Evolutionary conservation across 2,888 invertebrate species (phyloP).

Genomic region (Piscicola geometra): DNA sequence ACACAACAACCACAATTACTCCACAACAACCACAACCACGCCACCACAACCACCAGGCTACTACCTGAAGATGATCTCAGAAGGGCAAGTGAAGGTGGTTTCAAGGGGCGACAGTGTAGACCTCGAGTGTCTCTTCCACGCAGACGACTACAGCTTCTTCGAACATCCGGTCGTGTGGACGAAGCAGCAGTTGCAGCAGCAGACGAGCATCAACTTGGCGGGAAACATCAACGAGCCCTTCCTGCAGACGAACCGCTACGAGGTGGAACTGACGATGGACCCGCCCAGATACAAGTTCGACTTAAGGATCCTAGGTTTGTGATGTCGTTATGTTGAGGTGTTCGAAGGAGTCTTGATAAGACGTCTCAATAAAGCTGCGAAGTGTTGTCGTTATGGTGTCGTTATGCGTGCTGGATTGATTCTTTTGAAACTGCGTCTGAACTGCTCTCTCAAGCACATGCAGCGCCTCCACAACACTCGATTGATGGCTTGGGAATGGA

Average conservation of each 20-base stretch:
- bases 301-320: constrained; percentile 26
- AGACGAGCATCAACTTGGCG: constrained; percentile 18
- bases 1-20: background rate
- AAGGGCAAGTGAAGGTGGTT: constrained; percentile 38
- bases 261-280: constrained; percentile 1
- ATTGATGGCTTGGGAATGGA: no score
- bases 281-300: constrained; percentile 25
- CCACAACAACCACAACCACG: background rate
- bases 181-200: constrained; percentile 37
- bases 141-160: constrained; percentile 39
- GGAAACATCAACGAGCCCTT: constrained; percentile 24
- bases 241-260: constrained; percentile 10
- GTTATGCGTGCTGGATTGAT: no score
- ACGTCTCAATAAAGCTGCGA: no score
- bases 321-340: background rate
- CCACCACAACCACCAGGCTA: constrained; percentile 20
- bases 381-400: no score
- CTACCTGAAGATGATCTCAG: constrained; percentile 38
- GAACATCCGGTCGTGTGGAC: constrained; percentile 40
- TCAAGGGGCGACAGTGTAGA: constrained; percentile 31
- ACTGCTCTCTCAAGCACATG: no score
- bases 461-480: no score
- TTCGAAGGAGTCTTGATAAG: no score
- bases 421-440: no score
- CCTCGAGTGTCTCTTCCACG: constrained; percentile 39